These are phyloP conservation scores for Psix sp. DNA, from an alignment of 1,140 invertebrate genomes.

Conservation along the genomic window DNA sequence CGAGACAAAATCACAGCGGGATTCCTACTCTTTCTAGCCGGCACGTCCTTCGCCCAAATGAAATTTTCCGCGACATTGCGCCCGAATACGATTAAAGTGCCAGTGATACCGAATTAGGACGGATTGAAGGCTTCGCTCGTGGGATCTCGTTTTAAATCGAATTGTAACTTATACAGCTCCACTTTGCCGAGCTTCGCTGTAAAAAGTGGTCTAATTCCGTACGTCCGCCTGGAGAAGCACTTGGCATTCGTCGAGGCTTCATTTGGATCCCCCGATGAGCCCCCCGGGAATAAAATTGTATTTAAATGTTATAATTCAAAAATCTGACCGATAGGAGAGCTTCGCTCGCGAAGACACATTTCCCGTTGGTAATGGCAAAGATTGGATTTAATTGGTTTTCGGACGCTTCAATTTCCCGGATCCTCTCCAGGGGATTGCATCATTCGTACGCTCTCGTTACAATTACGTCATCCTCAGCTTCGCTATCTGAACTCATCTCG, in stretches of 20 bases:
- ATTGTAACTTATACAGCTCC: conserved; percentile 69
- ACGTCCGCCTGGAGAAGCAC: no score
- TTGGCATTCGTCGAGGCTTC: no score
- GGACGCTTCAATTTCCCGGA: conserved; percentile 55
- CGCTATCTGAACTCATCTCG: conserved; percentile 56
- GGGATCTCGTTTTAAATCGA: conserved; percentile 68
- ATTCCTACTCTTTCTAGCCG: conserved; percentile 52
- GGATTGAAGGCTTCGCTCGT: conserved; percentile 62
- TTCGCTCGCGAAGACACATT: not conserved
- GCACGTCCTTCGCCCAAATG: conserved; percentile 69
- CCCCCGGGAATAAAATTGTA: no score
- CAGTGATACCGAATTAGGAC: conserved; percentile 68
- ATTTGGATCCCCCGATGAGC: no score
- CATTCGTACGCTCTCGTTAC: conserved; percentile 48
- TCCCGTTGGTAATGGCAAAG: conserved; percentile 4
- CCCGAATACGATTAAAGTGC: conserved; percentile 77
- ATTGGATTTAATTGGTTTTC: conserved; percentile 38
- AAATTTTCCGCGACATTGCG: conserved; percentile 78
- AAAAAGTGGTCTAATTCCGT: conserved; percentile 63
- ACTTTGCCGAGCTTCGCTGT: conserved; percentile 25
- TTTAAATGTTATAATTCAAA: no score
- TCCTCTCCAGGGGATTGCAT: conserved; percentile 49
- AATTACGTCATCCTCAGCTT: conserved; percentile 58
- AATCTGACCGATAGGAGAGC: no score
- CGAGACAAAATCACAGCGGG: conserved; percentile 76